phyloP scores from a whole-genome alignment of 2,888 invertebrate genomes.

The Drosophila subquinaria region DNA sequence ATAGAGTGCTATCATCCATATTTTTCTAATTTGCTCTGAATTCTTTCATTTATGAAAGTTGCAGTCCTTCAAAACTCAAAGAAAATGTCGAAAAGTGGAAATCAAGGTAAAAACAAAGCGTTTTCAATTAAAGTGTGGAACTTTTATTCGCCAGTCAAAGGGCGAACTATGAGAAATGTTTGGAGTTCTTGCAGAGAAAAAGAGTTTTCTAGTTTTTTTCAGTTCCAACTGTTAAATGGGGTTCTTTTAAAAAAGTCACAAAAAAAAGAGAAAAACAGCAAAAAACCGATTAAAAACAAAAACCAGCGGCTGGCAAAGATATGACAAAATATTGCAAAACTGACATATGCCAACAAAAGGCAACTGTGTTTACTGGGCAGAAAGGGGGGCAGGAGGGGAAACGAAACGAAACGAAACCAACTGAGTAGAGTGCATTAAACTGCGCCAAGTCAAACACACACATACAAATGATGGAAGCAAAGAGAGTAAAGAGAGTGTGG shows the following conservation, averaged over 20 bases:
- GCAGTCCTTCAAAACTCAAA: neutral
- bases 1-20: neutral
- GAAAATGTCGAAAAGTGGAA: neutral
- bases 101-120: constrained; percentile 4
- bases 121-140: constrained; percentile 11
- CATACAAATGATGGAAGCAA: constrained; percentile 13
- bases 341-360: constrained; percentile 68
- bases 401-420: constrained; percentile 28
- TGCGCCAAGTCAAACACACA: constrained; percentile 60
- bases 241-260: constrained; percentile 32
- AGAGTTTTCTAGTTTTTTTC: constrained; percentile 4
- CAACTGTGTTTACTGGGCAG: constrained; percentile 12
- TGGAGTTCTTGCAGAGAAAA: constrained; percentile 4
- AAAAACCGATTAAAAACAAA: constrained; percentile 39
- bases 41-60: neutral
- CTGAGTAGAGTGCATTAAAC: constrained; percentile 72
- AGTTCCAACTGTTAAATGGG: constrained; percentile 19
- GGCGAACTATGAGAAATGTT: constrained; percentile 27
- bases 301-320: constrained; percentile 26
- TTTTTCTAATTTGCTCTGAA: neutral
- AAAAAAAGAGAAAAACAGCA: constrained; percentile 18
- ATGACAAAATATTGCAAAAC: constrained; percentile 34
- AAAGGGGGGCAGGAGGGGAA: neutral
- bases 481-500: constrained; percentile 6
- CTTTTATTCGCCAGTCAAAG: constrained; percentile 13